Percentiles rank a stretch among this genome's conserved stretches.
These are phyloP conservation scores for Andricus curvator DNA, from an alignment of 2,888 invertebrate species.

Conservation along the genomic window DNA sequence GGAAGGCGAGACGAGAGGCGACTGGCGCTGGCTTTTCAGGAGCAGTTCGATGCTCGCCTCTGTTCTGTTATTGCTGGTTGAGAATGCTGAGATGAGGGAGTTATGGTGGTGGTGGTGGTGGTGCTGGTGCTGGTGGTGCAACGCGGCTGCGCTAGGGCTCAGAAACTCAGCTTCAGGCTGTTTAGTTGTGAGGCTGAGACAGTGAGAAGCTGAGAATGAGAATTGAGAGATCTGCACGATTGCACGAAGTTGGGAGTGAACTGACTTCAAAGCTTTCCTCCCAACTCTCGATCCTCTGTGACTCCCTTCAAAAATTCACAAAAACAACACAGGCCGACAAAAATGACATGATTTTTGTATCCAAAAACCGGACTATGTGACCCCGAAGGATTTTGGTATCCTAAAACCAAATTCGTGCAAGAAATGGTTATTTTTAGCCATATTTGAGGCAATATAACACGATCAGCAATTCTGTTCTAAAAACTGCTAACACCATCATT, in stretches of 20 bases:
- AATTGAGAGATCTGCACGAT: background rate
- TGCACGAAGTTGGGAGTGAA: background rate
- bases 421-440: too few relatives aligned
- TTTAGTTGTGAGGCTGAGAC: background rate
- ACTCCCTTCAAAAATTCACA: background rate
- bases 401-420: too few relatives aligned
- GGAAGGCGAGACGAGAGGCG: conserved; percentile 40
- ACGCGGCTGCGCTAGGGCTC: conserved; percentile 64
- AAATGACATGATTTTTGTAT: too few relatives aligned
- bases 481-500: too few relatives aligned
- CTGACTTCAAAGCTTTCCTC: background rate
- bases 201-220: background rate
- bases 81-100: conserved; percentile 34
- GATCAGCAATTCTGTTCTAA: too few relatives aligned
- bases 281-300: background rate
- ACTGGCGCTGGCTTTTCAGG: conserved; percentile 51
- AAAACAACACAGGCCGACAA: too few relatives aligned
- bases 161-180: conserved; percentile 17
- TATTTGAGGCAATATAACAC: too few relatives aligned
- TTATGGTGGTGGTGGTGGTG: conserved; percentile 55
- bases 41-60: conserved; percentile 54
- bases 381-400: too few relatives aligned
- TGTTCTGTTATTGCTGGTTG: conserved; percentile 41
- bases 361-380: too few relatives aligned
- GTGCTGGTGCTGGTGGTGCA: conserved; percentile 58